Conservation (phyloP, 2,797 vertebrate genomes). For the Cryptoprocta ferox region DNA sequence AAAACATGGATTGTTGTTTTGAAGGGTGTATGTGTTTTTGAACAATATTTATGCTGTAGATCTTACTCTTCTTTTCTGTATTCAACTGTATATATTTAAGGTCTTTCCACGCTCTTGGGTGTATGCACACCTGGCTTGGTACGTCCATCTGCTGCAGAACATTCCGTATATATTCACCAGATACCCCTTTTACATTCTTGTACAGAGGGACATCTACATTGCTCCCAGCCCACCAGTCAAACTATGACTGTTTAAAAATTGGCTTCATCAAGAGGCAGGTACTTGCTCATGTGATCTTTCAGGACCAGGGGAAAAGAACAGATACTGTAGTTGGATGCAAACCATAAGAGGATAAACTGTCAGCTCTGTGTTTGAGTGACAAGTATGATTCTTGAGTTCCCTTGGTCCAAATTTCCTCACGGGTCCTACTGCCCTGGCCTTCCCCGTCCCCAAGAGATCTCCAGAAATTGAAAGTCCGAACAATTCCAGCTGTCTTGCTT, state of each 20-base stretch:
- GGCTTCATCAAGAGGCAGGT: background rate
- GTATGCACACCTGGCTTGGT: background rate
- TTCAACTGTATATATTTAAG: background rate
- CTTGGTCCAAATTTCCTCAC: background rate
- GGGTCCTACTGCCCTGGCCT: background rate
- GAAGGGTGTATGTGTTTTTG: background rate
- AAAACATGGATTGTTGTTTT: background rate
- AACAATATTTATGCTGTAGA: background rate
- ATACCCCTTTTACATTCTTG: background rate
- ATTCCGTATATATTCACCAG: background rate
- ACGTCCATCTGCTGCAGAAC: background rate
- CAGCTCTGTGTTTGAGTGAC: background rate
- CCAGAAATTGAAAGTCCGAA: background rate
- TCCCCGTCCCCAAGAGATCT: background rate
- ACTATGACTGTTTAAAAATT: background rate
- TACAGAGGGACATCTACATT: background rate
- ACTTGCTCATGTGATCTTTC: background rate
- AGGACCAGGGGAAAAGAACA: background rate
- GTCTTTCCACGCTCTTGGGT: background rate
- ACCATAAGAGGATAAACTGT: background rate
- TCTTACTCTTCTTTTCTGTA: background rate
- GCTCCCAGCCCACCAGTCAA: background rate
- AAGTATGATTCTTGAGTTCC: background rate
- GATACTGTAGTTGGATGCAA: background rate
- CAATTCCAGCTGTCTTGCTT: constrained; percentile 37